phyloP scores from a whole-genome alignment of 2,888 invertebrate species.

The Macaria liturata region DNA sequence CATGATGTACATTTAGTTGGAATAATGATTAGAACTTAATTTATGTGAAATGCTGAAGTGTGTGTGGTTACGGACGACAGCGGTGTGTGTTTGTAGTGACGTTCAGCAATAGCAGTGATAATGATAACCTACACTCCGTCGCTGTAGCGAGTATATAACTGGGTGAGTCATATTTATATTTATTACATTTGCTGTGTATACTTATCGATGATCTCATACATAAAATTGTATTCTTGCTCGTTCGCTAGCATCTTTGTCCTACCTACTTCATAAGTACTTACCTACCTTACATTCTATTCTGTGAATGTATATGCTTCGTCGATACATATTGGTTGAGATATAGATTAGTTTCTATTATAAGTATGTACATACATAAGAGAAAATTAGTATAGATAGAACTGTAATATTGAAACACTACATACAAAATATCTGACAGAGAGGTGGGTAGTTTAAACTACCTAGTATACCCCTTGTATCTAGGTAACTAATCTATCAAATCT shows the following conservation, averaged over 20 bases:
- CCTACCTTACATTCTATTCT: slow-evolving; percentile 4
- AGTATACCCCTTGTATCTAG: no score
- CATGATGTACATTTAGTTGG: slow-evolving; percentile 8
- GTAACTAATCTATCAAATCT: no score
- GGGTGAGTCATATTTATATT: slow-evolving; percentile 83
- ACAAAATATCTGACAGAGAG: no score
- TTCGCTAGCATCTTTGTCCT: slow-evolving; percentile 28
- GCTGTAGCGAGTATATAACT: slow-evolving; percentile 65
- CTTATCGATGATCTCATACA: slow-evolving; percentile 80
- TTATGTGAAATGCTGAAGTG: slow-evolving; percentile 48
- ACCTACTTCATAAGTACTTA: slow-evolving; percentile 5
- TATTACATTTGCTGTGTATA: slow-evolving; percentile 76
- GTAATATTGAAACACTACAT: no score
- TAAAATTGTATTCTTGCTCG: slow-evolving; percentile 48
- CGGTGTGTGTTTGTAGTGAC: slow-evolving; percentile 63
- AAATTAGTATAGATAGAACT: no score
- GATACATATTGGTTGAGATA: no score
- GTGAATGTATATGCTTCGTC: no score
- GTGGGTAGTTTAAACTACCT: no score
- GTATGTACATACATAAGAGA: no score
- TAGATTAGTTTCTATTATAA: no score
- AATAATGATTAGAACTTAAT: slow-evolving; percentile 4
- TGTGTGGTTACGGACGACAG: slow-evolving; percentile 47
- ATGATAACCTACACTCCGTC: slow-evolving; percentile 75
- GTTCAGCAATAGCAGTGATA: slow-evolving; percentile 63